Evolutionary conservation across 30 jellyfish, hydroid and myxozoan genomes (phyloP).

Genomic region (Turritopsis dohrnii): DNA sequence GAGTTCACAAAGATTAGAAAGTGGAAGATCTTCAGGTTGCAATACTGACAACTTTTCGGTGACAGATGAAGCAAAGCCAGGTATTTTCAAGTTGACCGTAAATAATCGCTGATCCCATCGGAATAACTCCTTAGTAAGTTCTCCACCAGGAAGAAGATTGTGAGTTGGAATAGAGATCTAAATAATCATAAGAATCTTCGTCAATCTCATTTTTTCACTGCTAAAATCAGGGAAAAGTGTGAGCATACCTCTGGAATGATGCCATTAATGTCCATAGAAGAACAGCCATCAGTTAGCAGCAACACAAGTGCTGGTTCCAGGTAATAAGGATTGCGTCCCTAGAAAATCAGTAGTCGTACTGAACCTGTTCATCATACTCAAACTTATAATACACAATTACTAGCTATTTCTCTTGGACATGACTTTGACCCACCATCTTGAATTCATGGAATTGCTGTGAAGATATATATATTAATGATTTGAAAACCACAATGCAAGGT

Average conservation of each 20-base stretch:
- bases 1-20: slow-evolving; percentile 84
- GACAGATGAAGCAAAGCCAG: slow-evolving; percentile 71
- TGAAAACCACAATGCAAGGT: no score
- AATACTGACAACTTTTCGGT: slow-evolving; percentile 44
- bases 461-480: no score
- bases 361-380: not conserved
- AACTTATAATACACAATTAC: no score
- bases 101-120: slow-evolving; percentile 99
- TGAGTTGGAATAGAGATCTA: slow-evolving; percentile 90
- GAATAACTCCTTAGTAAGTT: slow-evolving; percentile 88
- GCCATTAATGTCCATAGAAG: slow-evolving; percentile 64
- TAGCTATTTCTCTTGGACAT: no score
- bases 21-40: slow-evolving; percentile 80
- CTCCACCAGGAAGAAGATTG: slow-evolving; percentile 92
- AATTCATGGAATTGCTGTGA: no score
- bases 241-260: slow-evolving; percentile 63
- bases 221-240: not conserved
- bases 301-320: slow-evolving; percentile 85
- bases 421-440: no score
- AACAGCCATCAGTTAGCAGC: slow-evolving; percentile 78
- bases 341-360: not conserved
- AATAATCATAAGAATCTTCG: not conserved
- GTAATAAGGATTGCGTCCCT: slow-evolving; percentile 96
- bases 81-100: slow-evolving; percentile 61
- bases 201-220: not conserved